Conservation (phyloP, 2,113 vertebrate genomes). For the Ailuropoda melanoleuca region DNA sequence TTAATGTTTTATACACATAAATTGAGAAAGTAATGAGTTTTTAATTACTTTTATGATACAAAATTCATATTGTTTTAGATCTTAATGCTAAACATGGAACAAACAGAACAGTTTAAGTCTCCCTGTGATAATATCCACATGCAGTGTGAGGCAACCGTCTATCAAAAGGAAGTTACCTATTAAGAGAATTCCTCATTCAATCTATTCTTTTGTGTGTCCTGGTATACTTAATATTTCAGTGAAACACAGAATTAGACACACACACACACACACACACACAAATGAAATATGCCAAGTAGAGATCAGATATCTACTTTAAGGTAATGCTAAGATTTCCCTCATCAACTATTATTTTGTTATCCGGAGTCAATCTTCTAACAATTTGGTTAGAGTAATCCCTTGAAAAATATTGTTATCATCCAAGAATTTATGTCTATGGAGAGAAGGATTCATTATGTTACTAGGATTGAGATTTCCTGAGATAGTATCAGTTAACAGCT, state of each 20-base stretch:
- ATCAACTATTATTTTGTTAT: neutral
- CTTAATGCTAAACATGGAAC: neutral
- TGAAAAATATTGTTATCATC: neutral
- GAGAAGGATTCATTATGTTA: neutral
- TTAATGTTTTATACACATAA: neutral
- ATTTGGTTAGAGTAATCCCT: neutral
- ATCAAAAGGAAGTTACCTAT: slow-evolving; percentile 8
- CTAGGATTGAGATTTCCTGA: slow-evolving; percentile 30
- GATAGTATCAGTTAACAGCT: neutral
- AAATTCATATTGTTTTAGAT: slow-evolving; percentile 36
- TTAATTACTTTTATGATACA: slow-evolving; percentile 13
- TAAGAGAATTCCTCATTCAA: neutral
- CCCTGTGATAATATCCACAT: neutral
- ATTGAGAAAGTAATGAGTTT: slow-evolving; percentile 29
- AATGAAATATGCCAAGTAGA: neutral
- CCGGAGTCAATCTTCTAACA: neutral
- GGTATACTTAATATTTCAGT: neutral
- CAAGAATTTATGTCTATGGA: neutral
- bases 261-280: neutral
- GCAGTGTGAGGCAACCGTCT: neutral
- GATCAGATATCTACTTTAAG: neutral
- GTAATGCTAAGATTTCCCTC: neutral
- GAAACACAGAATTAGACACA: neutral
- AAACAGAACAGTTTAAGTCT: neutral
- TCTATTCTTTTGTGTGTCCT: neutral